Base-by-base conservation (phyloP, 2,888 invertebrate species). In the Drosophila siamana region DNA sequence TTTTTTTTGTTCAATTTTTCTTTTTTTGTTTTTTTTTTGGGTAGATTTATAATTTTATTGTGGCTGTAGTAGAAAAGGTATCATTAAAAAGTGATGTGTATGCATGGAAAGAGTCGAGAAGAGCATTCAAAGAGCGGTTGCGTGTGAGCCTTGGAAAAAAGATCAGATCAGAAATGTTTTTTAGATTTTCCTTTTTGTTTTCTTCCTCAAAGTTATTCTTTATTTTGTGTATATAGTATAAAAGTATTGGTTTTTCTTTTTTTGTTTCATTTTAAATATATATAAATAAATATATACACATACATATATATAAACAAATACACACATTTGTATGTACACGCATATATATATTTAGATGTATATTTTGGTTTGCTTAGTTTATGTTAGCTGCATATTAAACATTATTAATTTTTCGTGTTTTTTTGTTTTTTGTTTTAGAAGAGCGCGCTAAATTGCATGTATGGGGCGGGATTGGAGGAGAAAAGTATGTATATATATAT, bases 51-150 rank as follows among this genome's bases (percentile, higher is more conserved):
- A 38, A 40, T 13, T 63, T 46, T 75, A 9, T 56, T 56, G 71
- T 66, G 44, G 15, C 30, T 86, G 66, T 69, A 86, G 87, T 86
- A 84, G 81, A 86, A 81, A 81, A 80, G 71, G 52, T 86, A 80
- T 74, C 70, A 61, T 74, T 86, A 65, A 71, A 86, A 73, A 69
- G 66, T 80, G 68, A 62, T 51, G 62, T 52, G 59, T 62, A 48
- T 64, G 73, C 51, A 46, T 66, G 40, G 66, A 63, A 65, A 60
- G 61, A 62, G 64, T 65, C 54, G 57, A 59, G 64, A 55, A 65
- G 70, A 69, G 66, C 55, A 36, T 40, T 60, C 16, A 44, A 55
- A 56, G 48, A 74, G 59, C 51, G 52, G 41, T 62, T 47, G 50
- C 28, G 68, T 65, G 67, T 60, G 63, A 66, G 80, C 50, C 19